Evolutionary conservation across 2,113 vertebrate genomes (phyloP), one percentile per base, ranked within the genome.

Genomic region (Poeciliopsis occidentalis): DNA sequence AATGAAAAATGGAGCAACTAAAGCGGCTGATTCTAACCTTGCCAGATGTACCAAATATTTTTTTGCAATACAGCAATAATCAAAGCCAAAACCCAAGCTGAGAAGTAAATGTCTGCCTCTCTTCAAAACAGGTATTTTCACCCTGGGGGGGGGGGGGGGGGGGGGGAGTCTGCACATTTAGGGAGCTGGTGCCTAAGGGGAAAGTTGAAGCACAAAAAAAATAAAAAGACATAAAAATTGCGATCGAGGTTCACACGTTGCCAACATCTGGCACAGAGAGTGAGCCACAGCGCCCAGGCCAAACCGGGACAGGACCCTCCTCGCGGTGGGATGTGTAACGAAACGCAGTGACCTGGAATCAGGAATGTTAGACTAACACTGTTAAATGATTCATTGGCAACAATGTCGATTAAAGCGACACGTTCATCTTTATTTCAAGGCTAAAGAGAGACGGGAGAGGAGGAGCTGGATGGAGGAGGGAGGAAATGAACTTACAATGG

Each of bases 381-480:
- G 84, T 69, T 93, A 86, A 92, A 92, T 91, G 86, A 93, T 92
- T 92, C 81, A 92, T 85, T 69, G 79, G 78, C 66, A 81, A 89
- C 87, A 89, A 88, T 86, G 85, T 87, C 78, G 72, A 90, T 93
- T 87, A 91, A 90, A 85, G 77, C 81, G 69, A 87, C 88, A 86
- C 84, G 82, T 89, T 92, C 87, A 91, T 92, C 85, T 89, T 91
- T 92, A 86, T 92, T 92, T 81, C n/a, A n/a, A n/a, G n/a, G n/a
- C n/a, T n/a, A n/a, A n/a, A n/a, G n/a, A n/a, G n/a, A n/a, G n/a
- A n/a, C n/a, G n/a, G n/a, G n/a, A n/a, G n/a, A n/a, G n/a, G n/a
- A n/a, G n/a, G n/a, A n/a, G n/a, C n/a, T n/a, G n/a, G n/a, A n/a
- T n/a, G n/a, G n/a, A n/a, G n/a, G n/a, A n/a, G n/a, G n/a, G n/a